Base-by-base conservation (phyloP, 2,888 invertebrate genomes). In the Deilephila elpenor region DNA sequence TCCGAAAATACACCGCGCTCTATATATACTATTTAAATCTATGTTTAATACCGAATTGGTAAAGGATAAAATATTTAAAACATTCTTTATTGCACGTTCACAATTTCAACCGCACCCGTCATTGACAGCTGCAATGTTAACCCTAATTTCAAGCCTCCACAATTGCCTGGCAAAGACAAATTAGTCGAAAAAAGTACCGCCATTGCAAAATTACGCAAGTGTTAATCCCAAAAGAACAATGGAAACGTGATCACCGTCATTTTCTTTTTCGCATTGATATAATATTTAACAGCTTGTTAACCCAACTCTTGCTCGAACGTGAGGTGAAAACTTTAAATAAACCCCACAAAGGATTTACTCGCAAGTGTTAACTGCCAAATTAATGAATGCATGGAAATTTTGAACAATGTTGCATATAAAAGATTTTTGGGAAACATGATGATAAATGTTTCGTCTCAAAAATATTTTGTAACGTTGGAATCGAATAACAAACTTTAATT, bases 201-300 rank as follows among this genome's bases (percentile, higher is more conserved):
- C 8, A 32, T 37, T 32, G n/a, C 37, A n/a, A n/a, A 37, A 62
- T 34, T 29, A 20, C 37, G 56, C n/a, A 56, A 56, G 56, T 64
- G 64, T 14, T 64, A 37, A 64, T 64, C 64, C 37, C n/a, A 3
- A 29, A n/a, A 64, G 37, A 64, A 64, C 37, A 64, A 64, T 37
- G 20, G 3, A n/a, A 37, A n/a, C 64, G 64, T 64, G 64, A 64
- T 64, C 32, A 37, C 20, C 25, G 29, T 7, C 20, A 34, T 1
- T 37, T 20, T 37, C n/a, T 5, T n/a, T n/a, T 56, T 37, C 20
- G n/a, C 37, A 34, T 64, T 64, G 64, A 37, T 64, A 37, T 64
- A 56, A 56, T 56, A 20, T 64, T 64, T 64, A 64, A 37, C 64
- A 37, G 37, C 64, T 64, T 37, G 64, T 64, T n/a, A 64, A 37